Percentiles rank a stretch among this genome's conserved stretches.
phyloP scores from a whole-genome alignment of 2,113 vertebrate genomes.

The Tenebrosternarchus preto region DNA sequence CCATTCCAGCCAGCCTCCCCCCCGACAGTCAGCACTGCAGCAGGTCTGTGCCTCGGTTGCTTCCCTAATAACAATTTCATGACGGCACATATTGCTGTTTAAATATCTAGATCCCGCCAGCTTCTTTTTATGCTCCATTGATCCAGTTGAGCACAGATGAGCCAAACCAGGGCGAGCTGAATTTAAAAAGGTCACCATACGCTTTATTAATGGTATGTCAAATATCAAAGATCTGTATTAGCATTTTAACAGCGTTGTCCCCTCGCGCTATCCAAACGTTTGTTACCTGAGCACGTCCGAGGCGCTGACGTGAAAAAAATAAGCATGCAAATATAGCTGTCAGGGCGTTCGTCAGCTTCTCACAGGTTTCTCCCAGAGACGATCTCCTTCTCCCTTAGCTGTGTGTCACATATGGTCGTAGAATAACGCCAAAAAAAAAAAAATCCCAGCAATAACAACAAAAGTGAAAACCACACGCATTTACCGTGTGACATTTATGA shows the following conservation, averaged over 20 bases:
- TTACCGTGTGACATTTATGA: constrained; percentile 8
- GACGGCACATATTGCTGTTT: constrained; percentile 44
- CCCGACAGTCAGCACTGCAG: constrained; percentile 1
- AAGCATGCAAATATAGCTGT: constrained; percentile 8
- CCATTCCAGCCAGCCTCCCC: not conserved
- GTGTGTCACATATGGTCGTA: not conserved
- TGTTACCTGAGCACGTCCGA: constrained; percentile 34
- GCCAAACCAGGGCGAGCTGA: constrained; percentile 41
- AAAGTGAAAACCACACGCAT: not conserved
- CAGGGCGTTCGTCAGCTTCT: constrained; percentile 9
- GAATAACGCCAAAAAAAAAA: no score
- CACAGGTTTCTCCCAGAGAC: not conserved
- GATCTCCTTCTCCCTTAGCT: not conserved
- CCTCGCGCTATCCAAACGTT: constrained; percentile 27
- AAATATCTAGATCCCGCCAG: constrained; percentile 39
- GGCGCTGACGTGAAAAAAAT: constrained; percentile 11
- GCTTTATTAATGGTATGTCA: constrained; percentile 62
- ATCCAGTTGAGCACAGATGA: constrained; percentile 40
- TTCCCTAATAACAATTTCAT: constrained; percentile 45
- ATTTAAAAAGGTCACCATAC: constrained; percentile 61
- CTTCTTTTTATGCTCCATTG: constrained; percentile 52
- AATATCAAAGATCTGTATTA: constrained; percentile 55
- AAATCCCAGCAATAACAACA: no score
- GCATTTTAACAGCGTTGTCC: constrained; percentile 52
- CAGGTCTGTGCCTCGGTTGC: constrained; percentile 10